phyloP scores from a whole-genome alignment of 2,888 invertebrate genomes.

The Himalopsyche tibetana region DNA sequence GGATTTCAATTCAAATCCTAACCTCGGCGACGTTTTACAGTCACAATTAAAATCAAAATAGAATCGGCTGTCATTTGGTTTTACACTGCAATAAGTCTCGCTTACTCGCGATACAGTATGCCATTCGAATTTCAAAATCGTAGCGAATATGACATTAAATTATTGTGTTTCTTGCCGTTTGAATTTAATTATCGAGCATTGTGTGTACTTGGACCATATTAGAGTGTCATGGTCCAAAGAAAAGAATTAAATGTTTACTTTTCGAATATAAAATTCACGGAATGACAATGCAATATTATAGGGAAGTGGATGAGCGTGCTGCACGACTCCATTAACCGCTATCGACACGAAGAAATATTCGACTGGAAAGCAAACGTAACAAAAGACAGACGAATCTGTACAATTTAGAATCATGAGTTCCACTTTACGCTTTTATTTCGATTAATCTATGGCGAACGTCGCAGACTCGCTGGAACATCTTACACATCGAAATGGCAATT shows the following conservation, averaged over 20 bases:
- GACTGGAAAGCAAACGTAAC: not conserved
- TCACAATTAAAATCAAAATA: too few relatives aligned
- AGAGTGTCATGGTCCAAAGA: not conserved
- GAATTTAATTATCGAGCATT: too few relatives aligned
- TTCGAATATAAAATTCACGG: constrained; percentile 3
- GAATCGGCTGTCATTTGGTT: too few relatives aligned
- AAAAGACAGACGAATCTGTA: not conserved
- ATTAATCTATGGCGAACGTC: not conserved
- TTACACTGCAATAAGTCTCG: too few relatives aligned
- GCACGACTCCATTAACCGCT: constrained; percentile 18
- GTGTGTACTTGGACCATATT: not conserved
- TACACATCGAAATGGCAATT: not conserved
- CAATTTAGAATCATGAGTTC: constrained; percentile 1
- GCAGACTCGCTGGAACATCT: not conserved
- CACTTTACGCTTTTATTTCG: constrained; percentile 15
- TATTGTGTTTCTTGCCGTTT: too few relatives aligned
- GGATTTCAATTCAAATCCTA: too few relatives aligned
- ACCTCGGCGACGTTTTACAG: too few relatives aligned
- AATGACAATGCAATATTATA: not conserved
- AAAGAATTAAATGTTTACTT: constrained; percentile 10
- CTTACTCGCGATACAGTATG: too few relatives aligned
- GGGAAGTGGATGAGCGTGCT: constrained; percentile 11
- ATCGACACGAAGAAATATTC: constrained; percentile 12
- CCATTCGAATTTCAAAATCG: too few relatives aligned
- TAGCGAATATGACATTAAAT: too few relatives aligned